Evolutionary conservation across 1,140 invertebrate genomes (phyloP).

Genomic region (Neodiprion pinetum): DNA sequence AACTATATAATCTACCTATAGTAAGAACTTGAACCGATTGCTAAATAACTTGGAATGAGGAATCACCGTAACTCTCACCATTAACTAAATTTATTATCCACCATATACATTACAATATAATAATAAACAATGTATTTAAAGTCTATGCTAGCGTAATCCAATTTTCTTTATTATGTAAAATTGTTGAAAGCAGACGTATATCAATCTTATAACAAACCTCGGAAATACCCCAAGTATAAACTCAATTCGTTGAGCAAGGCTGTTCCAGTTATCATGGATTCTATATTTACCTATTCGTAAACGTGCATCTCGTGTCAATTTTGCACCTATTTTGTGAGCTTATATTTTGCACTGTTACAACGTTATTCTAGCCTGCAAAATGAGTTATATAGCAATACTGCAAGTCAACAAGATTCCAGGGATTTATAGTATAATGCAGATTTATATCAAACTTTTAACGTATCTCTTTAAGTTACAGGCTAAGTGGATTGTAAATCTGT

Average conservation of each 20-base stretch:
- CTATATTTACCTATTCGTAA: not conserved
- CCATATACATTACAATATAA: no score
- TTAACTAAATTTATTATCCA: no score
- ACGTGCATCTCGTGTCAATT: not conserved
- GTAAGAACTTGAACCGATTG: no score
- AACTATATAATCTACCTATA: no score
- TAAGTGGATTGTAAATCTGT: not conserved
- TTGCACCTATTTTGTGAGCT: not conserved
- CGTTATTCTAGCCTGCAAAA: not conserved
- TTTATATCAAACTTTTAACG: not conserved
- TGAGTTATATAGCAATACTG: not conserved
- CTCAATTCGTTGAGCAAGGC: not conserved
- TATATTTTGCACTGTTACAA: not conserved
- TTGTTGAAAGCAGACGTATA: not conserved
- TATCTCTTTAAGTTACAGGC: slow-evolving; percentile 2
- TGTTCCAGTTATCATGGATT: no score
- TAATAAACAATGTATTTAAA: no score
- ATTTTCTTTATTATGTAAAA: not conserved
- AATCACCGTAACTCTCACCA: no score
- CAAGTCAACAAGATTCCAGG: not conserved
- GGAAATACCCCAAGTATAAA: not conserved
- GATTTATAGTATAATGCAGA: not conserved
- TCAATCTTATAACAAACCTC: not conserved
- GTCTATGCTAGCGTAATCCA: no score
- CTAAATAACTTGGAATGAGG: no score